Base-by-base conservation (phyloP, 2,113 vertebrate species). In the Stigmatopora nigra region DNA sequence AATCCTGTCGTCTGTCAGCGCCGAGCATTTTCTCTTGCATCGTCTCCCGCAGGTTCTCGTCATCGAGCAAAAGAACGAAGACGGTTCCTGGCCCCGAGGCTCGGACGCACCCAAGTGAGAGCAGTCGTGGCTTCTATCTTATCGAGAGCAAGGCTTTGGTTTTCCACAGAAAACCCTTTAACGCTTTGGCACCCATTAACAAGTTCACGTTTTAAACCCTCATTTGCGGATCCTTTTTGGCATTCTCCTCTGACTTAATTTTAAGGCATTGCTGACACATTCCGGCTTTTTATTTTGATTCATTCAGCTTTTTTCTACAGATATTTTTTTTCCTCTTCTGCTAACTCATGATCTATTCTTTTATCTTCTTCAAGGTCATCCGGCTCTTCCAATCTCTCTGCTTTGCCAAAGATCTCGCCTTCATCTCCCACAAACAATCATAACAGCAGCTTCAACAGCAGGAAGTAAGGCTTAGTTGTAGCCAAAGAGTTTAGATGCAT, bases 361-460 rank as follows among this genome's bases (percentile, higher is more conserved):
- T 88, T 94, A 91, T 97, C 92, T 89, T 95, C 95, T 94, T 92
- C 89, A 98, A 98, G 96, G 95, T 96, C 95, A 91, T 93, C 96
- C 92, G 94, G 94, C 91, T 92, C 94, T 94, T 95, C 95, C 88
- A 94, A 95, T 95, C 95, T 98, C 91, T 94, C 94, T 94, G 88
- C 96, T 94, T 98, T 99, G 93, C 94, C 95, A 98, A 99, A 99
- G 96, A 95, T 98, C 92, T 97, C 93, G 91, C 92, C 93, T 91
- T 92, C 97, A 94, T 94, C 95, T 92, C 94, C 97, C 85, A 94
- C 97, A 95, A 98, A 98, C 96, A 98, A 93, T 97, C 97, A 97
- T 96, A 98, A 93, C 93, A 95, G 93, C 94, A 96, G 92, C 94
- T 96, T 98, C 95, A 97, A 93, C 95, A 94, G 93, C 94, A 94